A percentile compares a stretch with the other conserved stretches of the same genome.
phyloP scores from a whole-genome alignment of 30 jellyfish, hydroid and myxozoan genomes.

The Clytia hemisphaerica region DNA sequence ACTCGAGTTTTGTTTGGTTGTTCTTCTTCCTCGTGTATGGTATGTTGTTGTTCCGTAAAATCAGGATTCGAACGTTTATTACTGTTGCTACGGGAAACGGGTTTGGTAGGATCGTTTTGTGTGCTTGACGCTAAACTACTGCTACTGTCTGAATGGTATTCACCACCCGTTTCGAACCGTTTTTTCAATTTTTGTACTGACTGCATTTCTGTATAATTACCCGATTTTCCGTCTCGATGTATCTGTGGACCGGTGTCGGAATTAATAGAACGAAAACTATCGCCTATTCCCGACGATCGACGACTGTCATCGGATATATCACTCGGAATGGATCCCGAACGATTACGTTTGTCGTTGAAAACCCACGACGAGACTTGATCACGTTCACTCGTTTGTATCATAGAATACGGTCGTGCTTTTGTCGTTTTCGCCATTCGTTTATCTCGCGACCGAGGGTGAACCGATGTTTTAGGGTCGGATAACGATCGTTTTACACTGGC shows the following conservation, averaged over 20 bases:
- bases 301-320: constrained; percentile 25
- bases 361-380: constrained; percentile 5
- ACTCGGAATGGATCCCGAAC: constrained; percentile 25
- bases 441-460: background rate
- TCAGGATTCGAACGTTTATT: too few species aligned
- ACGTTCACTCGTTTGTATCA: too few species aligned
- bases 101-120: too few species aligned
- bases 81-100: too few species aligned
- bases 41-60: constrained; percentile 9
- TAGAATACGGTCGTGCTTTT: too few species aligned
- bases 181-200: constrained; percentile 16
- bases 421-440: too few species aligned
- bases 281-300: constrained; percentile 47
- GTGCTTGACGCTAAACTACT: constrained; percentile 3
- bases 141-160: constrained; percentile 4
- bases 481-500: constrained; percentile 29
- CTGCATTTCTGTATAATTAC: background rate
- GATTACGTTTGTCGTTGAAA: background rate
- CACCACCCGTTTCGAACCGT: background rate
- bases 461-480: constrained; percentile 32
- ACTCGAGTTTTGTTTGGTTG: constrained; percentile 5
- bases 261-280: constrained; percentile 32
- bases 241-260: constrained; percentile 11
- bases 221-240: background rate
- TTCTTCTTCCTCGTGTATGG: constrained; percentile 18